Percentiles rank a stretch among this genome's conserved stretches.
These are phyloP conservation scores for Ladona fulva DNA, from an alignment of 1,140 invertebrate genomes.

Conservation along the genomic window DNA sequence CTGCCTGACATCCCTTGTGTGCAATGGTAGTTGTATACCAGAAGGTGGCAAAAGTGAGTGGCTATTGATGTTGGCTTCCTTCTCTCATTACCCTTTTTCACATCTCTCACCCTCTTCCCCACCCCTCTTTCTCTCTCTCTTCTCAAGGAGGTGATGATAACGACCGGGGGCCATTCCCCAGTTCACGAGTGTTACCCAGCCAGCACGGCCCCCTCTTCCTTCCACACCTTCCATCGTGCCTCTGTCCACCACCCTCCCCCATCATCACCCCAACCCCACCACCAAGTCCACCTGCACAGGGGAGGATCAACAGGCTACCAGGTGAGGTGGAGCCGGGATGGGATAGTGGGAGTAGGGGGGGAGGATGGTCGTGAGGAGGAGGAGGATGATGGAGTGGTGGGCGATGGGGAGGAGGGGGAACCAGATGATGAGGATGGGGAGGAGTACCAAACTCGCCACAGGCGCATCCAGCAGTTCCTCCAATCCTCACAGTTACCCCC, in stretches of 20 bases:
- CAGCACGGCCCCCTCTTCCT: constrained; percentile 28
- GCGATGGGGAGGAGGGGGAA: background rate
- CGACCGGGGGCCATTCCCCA: constrained; percentile 19
- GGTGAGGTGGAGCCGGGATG: constrained; percentile 4
- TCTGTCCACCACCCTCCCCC: constrained; percentile 17
- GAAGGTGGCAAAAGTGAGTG: background rate
- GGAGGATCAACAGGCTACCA: background rate
- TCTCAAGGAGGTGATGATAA: constrained; percentile 23
- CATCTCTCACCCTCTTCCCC: background rate
- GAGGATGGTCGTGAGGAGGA: background rate
- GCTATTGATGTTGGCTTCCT: constrained; percentile 1
- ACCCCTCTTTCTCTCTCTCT: constrained; percentile 14
- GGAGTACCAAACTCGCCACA: background rate
- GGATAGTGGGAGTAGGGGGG: background rate
- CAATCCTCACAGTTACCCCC: constrained; percentile 3
- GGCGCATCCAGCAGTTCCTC: constrained; percentile 17
- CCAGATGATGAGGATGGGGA: background rate
- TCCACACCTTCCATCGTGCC: constrained; percentile 43
- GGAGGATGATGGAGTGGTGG: background rate
- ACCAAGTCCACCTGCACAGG: constrained; percentile 21
- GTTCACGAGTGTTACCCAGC: constrained; percentile 14
- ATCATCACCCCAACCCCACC: constrained; percentile 29
- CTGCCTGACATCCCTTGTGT: background rate
- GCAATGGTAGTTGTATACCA: background rate
- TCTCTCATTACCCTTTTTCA: background rate